Conservation (phyloP, 1,140 invertebrate species). For the Wasmannia auropunctata region DNA sequence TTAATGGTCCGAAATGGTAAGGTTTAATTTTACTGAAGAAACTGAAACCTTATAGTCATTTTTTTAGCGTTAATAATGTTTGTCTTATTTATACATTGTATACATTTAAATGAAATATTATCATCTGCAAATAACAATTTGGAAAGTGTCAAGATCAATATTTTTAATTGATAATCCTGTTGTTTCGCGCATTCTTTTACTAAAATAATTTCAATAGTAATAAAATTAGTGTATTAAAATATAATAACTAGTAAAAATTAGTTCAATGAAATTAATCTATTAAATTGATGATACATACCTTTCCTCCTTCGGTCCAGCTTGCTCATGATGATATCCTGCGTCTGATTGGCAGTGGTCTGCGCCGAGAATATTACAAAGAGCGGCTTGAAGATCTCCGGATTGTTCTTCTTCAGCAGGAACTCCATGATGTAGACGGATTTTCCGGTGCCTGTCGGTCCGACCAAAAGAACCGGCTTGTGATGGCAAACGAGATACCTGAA, state of each 20-base stretch:
- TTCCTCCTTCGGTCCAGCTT: constrained; percentile 97
- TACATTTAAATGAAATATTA: constrained; percentile 22
- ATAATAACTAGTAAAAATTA: too few species aligned
- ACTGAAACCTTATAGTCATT: neutral
- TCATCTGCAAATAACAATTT: constrained; percentile 26
- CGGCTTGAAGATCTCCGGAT: constrained; percentile 93
- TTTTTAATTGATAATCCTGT: neutral
- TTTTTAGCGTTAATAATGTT: neutral
- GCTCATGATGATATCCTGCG: constrained; percentile 98
- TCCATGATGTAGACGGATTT: constrained; percentile 96
- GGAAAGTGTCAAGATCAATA: constrained; percentile 6
- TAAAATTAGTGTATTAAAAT: neutral
- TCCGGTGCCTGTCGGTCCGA: constrained; percentile 97
- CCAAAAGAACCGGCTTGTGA: constrained; percentile 93
- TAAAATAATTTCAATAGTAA: neutral
- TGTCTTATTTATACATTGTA: neutral
- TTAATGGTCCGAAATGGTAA: neutral
- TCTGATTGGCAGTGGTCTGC: constrained; percentile 97
- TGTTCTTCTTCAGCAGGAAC: constrained; percentile 93
- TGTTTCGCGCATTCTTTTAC: neutral
- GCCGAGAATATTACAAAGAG: constrained; percentile 97
- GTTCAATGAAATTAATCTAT: neutral
- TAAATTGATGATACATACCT: constrained; percentile 81
- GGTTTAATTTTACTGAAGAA: neutral
- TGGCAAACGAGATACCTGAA: constrained; percentile 92